Base-by-base conservation (phyloP, 2,797 vertebrate genomes). In the Petrocephalus sullivani region DNA sequence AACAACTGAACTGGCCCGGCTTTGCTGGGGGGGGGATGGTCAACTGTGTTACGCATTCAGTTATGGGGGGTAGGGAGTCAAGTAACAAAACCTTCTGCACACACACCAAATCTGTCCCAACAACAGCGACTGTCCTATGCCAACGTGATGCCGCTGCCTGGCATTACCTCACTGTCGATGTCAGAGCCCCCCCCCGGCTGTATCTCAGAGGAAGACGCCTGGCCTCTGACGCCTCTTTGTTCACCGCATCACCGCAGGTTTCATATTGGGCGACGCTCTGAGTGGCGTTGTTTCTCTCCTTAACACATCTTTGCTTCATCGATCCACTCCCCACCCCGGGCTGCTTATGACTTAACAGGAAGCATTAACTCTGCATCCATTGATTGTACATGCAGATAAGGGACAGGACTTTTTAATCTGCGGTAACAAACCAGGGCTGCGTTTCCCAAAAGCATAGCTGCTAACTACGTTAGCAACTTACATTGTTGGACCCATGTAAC, bases 71-170 rank as follows among this genome's bases (percentile, higher is more conserved):
- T 7, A 23, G 23, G 51, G 61, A 37, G 54, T 57, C 54, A 75
- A 90, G 86, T 90, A 67, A 58, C 87, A 37, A 49, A 51, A 87
- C 3, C 61, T 37, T 78, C 54, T 53, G 60, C 33, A 81, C 78
- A 60, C 88, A 90, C 53, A 46, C 53, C 14, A 90, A 90, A 92
- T 93, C 94, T 95, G 94, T 94, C 92, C 67, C 89, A 89, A 88
- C 46, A 12, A 75, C 28, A 0, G 1, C 19, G 90, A 87, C 85
- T 54, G 89, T 92, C 94, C 93, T 93, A 93, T 92, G 90, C 58
- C 75, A 89, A 58, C 7, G 0, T 10, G 19, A 8, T 83, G 41
- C 10, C 4, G 4, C 53, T 56, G 37, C 33, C 33, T 71, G 56
- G 64, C 53, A 46, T 16, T 33, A 19, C 71, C 81, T 87, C 28